phyloP scores from a whole-genome alignment of 2,888 invertebrate species.

The Hypercompe scribonia region DNA sequence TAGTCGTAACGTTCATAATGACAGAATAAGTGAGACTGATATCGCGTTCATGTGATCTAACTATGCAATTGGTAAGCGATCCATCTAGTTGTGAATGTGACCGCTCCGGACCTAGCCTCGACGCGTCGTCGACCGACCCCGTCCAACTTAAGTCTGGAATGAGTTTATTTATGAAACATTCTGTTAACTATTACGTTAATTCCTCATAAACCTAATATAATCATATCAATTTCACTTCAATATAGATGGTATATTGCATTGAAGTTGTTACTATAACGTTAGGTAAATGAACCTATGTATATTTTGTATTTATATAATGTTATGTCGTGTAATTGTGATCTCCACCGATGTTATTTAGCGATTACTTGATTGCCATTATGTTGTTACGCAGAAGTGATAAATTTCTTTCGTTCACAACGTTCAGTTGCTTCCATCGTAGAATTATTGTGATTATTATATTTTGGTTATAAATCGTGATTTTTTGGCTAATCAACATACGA shows the following conservation, averaged over 20 bases:
- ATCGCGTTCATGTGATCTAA: conserved; percentile 80
- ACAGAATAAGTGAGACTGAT: conserved; percentile 86
- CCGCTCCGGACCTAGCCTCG: conserved; percentile 42
- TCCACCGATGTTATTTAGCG: conserved; percentile 86
- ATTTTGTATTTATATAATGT: conserved; percentile 85
- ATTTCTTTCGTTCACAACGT: conserved; percentile 71
- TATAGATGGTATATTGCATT: conserved; percentile 83
- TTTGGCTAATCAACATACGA: conserved; percentile 69
- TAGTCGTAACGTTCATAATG: conserved; percentile 81
- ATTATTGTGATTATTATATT: conserved; percentile 72
- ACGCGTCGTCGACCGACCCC: conserved; percentile 28
- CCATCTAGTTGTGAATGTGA: conserved; percentile 46
- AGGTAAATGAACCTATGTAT: conserved; percentile 82
- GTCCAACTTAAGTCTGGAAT: conserved; percentile 47
- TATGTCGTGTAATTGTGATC: conserved; percentile 85
- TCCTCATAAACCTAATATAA: conserved; percentile 75
- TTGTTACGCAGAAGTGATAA: conserved; percentile 76
- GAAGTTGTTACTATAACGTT: conserved; percentile 80
- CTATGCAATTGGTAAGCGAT: conserved; percentile 59
- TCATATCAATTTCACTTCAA: conserved; percentile 83
- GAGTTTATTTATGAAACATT: conserved; percentile 73
- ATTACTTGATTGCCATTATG: conserved; percentile 84
- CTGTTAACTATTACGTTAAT: conserved; percentile 81
- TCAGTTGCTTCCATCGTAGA: conserved; percentile 83
- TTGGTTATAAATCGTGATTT: conserved; percentile 71